Percentiles rank a stretch among this genome's conserved stretches.
phyloP scores from a whole-genome alignment of 2,797 vertebrate genomes.

The Serranus cabrilla region DNA sequence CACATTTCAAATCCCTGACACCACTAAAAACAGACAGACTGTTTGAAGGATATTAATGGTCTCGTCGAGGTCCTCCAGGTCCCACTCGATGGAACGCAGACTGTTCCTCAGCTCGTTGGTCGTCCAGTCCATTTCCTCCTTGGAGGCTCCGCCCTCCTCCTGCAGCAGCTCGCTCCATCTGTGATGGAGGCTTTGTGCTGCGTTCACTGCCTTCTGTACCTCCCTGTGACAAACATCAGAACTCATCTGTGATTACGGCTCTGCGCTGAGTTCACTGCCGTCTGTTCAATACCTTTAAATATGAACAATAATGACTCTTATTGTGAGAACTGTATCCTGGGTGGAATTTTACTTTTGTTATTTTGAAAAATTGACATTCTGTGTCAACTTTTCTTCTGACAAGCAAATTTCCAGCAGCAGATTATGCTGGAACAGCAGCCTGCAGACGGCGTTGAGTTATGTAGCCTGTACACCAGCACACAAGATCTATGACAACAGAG shows the following conservation, averaged over 20 bases:
- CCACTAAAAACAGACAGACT: background rate
- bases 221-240: conserved; percentile 25
- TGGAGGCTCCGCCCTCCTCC: conserved; percentile 89
- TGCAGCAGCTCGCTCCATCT: conserved; percentile 94
- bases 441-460: too few species aligned
- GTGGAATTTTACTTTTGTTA: too few species aligned
- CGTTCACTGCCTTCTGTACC: conserved; percentile 94
- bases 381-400: too few species aligned
- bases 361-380: too few species aligned
- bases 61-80: conserved; percentile 97
- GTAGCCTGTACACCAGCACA: too few species aligned
- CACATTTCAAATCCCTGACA: background rate
- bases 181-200: conserved; percentile 94
- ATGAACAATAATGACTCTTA: too few species aligned
- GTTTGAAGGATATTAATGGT: conserved; percentile 97
- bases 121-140: conserved; percentile 98
- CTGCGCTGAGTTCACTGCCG: background rate
- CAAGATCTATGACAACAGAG: too few species aligned
- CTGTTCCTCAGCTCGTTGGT: conserved; percentile 98
- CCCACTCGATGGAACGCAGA: conserved; percentile 97
- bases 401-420: too few species aligned
- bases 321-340: too few species aligned
- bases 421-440: too few species aligned
- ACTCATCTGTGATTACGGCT: background rate
- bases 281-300: background rate